phyloP scores from a whole-genome alignment of 2,888 invertebrate species.

The Amphipyra tragopoginis region DNA sequence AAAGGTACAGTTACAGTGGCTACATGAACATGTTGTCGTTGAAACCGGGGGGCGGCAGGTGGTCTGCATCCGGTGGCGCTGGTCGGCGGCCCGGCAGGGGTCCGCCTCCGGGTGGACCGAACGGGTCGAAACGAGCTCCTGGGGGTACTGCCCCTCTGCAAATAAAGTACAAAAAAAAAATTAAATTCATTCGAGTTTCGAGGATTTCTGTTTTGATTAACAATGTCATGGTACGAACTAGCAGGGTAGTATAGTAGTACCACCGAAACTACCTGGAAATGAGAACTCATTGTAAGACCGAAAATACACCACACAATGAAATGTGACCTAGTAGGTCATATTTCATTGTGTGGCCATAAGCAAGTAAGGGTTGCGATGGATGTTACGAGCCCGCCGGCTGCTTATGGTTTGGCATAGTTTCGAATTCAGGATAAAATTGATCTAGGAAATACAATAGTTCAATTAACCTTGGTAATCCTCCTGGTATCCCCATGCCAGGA shows the following conservation, averaged over 20 bases:
- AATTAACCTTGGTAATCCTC: constrained; percentile 89
- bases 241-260: no score
- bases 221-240: no score
- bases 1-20: constrained; percentile 32
- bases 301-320: no score
- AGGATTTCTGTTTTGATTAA: background rate
- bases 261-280: no score
- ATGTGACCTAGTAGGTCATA: no score
- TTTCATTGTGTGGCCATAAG: no score
- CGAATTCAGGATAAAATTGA: background rate
- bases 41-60: constrained; percentile 93
- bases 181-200: background rate
- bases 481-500: constrained; percentile 89
- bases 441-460: background rate
- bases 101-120: constrained; percentile 91
- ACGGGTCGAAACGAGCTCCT: constrained; percentile 96
- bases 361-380: no score
- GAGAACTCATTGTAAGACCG: no score
- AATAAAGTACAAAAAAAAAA: background rate
- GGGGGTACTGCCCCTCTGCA: constrained; percentile 91
- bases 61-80: constrained; percentile 92
- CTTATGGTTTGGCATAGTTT: no score
- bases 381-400: no score
- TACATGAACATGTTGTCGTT: constrained; percentile 94
- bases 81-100: constrained; percentile 80